These are phyloP conservation scores for Eupithecia tripunctaria DNA, from an alignment of 2,888 invertebrate genomes.

Conservation along the genomic window DNA sequence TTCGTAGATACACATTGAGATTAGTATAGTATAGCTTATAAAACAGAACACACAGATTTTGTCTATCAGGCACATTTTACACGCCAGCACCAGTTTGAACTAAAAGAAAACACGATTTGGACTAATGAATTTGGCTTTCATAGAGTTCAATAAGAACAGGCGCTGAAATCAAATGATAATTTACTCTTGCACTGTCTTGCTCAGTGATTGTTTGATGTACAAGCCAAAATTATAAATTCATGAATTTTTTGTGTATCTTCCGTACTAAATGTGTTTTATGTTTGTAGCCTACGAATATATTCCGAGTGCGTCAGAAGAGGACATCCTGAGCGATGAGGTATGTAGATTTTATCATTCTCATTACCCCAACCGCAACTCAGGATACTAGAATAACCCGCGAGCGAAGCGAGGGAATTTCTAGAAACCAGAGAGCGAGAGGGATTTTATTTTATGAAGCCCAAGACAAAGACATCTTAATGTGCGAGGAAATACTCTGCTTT, in stretches of 20 bases:
- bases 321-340: constrained; percentile 92
- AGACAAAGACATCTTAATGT: too few relatives aligned
- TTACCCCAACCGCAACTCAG: neutral
- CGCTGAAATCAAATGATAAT: neutral
- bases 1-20: constrained; percentile 38
- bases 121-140: constrained; percentile 20
- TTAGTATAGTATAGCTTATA: constrained; percentile 23
- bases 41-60: constrained; percentile 19
- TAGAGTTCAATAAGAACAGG: neutral
- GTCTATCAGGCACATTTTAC: constrained; percentile 6
- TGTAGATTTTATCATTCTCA: constrained; percentile 36
- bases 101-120: constrained; percentile 7
- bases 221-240: neutral
- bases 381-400: neutral
- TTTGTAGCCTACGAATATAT: constrained; percentile 94
- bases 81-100: constrained; percentile 14
- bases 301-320: constrained; percentile 93
- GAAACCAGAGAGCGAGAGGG: neutral
- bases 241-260: neutral
- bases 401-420: neutral
- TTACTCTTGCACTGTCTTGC: neutral
- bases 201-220: constrained; percentile 1
- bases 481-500: too few relatives aligned
- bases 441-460: too few relatives aligned
- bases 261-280: constrained; percentile 1